Conservation (phyloP, 2,113 vertebrate species). For the Archilochus colubris region DNA sequence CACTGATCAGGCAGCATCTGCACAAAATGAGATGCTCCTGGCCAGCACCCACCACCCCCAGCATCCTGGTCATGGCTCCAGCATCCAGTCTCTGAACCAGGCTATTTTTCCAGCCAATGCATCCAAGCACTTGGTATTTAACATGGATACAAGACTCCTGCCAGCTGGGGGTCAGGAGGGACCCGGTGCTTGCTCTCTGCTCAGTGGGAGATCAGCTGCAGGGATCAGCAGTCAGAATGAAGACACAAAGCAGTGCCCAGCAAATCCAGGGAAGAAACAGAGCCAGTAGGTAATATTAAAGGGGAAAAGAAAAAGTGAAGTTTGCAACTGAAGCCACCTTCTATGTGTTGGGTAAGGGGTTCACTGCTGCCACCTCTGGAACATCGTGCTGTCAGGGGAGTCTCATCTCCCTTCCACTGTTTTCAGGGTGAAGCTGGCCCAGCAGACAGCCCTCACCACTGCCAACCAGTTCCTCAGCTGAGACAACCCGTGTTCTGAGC, state of each 20-base stretch:
- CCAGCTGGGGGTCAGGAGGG: neutral
- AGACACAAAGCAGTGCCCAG: neutral
- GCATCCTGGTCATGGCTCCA: neutral
- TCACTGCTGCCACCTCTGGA: neutral
- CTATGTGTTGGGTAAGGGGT: neutral
- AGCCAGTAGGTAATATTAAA: neutral
- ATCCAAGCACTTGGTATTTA: neutral
- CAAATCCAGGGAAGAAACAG: neutral
- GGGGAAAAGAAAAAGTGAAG: neutral
- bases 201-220: neutral
- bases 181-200: neutral
- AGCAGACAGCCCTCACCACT: neutral
- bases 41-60: neutral
- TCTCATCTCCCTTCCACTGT: neutral
- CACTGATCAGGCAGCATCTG: fast-evolving
- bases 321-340: neutral
- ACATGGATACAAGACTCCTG: neutral
- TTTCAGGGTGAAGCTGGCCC: neutral
- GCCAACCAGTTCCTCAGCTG: fast-evolving
- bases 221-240: neutral
- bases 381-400: fast-evolving
- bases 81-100: neutral
- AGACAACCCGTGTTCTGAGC: neutral
- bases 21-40: neutral
- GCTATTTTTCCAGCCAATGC: neutral